These are phyloP conservation scores for Exocentrus adspersus DNA, from an alignment of 2,888 invertebrate genomes.

Conservation along the genomic window DNA sequence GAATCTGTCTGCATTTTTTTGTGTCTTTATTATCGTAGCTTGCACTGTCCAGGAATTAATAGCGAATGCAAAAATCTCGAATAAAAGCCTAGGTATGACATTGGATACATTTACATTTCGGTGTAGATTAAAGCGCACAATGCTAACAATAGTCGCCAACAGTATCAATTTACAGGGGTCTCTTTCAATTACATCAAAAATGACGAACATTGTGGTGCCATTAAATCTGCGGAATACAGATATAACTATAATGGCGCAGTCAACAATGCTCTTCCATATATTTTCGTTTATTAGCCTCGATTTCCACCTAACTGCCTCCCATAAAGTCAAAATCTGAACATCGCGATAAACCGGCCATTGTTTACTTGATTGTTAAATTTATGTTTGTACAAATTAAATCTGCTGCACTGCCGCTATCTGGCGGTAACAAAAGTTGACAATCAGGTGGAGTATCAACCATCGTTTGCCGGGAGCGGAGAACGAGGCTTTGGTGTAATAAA, in stretches of 20 bases:
- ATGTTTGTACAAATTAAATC: conserved; percentile 66
- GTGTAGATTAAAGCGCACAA: conserved; percentile 23
- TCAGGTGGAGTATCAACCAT: conserved; percentile 50
- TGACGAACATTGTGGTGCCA: conserved; percentile 54
- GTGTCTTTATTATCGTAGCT: too few species aligned
- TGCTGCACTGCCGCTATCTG: conserved; percentile 57
- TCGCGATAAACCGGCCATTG: conserved; percentile 64
- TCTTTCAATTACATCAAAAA: conserved; percentile 57
- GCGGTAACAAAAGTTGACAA: conserved; percentile 62
- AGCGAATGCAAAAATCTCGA: conserved; percentile 8
- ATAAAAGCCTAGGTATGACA: conserved; percentile 21
- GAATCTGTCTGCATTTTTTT: too few species aligned
- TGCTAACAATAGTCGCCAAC: conserved; percentile 33
- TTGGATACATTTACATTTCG: conserved; percentile 24
- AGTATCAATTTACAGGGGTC: conserved; percentile 52
- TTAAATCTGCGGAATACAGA: conserved; percentile 58
- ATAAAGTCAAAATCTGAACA: conserved; percentile 64
- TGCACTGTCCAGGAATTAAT: conserved; percentile 25
- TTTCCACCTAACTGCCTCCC: conserved; percentile 62
- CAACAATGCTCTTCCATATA: conserved; percentile 58
- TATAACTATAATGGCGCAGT: conserved; percentile 55
- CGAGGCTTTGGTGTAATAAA: conserved; percentile 14
- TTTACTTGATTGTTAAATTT: conserved; percentile 65
- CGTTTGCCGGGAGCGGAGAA: conserved; percentile 48
- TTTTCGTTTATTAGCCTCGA: conserved; percentile 63